These are phyloP conservation scores for Tenthredo notha DNA, from an alignment of 2,888 invertebrate genomes.

Conservation along the genomic window DNA sequence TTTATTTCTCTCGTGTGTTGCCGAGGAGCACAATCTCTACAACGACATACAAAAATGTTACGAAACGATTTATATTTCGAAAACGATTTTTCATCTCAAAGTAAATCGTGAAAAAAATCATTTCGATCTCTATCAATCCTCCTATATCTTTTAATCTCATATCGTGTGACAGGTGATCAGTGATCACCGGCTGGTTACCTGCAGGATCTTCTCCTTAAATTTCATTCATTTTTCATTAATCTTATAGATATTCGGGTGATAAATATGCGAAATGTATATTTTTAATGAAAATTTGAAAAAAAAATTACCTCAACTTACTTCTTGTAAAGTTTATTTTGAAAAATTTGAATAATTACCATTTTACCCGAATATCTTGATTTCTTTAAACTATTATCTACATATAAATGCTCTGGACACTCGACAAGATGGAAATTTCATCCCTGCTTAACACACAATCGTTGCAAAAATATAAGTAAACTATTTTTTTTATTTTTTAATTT, in stretches of 20 bases:
- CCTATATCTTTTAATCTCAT: background rate
- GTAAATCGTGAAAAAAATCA: background rate
- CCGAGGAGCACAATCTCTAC: background rate
- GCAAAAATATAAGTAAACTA: background rate
- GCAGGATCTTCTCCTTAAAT: background rate
- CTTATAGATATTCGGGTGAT: background rate
- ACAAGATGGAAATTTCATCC: background rate
- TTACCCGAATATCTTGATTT: background rate
- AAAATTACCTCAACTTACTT: background rate
- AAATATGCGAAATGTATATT: background rate
- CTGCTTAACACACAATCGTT: background rate
- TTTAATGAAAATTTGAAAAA: background rate
- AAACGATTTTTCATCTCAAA: background rate
- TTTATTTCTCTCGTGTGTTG: conserved; percentile 8
- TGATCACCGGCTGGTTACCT: background rate
- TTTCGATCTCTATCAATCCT: background rate
- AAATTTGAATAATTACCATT: background rate
- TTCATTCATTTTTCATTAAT: background rate
- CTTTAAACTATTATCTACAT: background rate
- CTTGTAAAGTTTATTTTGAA: background rate
- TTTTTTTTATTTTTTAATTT: background rate
- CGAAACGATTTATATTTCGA: conserved; percentile 12
- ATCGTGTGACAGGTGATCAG: conserved; percentile 26
- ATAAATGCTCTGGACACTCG: background rate
- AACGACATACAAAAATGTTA: conserved; percentile 30